Percentiles rank a stretch among this genome's conserved stretches.
phyloP scores from a whole-genome alignment of 2,797 vertebrate genomes.

The Emys orbicularis region DNA sequence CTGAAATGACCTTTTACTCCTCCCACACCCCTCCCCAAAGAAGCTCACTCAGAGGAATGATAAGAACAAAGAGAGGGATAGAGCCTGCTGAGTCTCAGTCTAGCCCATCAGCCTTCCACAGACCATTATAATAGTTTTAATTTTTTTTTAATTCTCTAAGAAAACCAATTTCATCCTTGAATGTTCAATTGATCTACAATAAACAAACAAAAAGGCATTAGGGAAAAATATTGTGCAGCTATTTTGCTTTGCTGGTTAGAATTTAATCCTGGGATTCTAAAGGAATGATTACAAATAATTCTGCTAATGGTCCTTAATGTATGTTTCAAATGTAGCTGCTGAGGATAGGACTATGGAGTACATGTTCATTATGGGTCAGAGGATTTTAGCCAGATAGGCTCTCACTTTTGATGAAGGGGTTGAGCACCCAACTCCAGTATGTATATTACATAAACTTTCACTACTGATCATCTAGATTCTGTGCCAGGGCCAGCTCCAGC shows the following conservation, averaged over 20 bases:
- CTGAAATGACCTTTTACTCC: background rate
- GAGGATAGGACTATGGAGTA: constrained; percentile 44
- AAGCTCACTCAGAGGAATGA: background rate
- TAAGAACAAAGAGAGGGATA: background rate
- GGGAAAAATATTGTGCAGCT: constrained; percentile 64
- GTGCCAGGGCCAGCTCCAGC: background rate
- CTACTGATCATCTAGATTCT: background rate
- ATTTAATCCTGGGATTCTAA: constrained; percentile 62
- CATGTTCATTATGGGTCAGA: constrained; percentile 40
- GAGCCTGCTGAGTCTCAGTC: background rate
- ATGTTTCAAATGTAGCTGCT: constrained; percentile 46
- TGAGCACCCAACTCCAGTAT: background rate
- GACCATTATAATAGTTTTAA: constrained; percentile 56
- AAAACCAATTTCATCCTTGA: constrained; percentile 73
- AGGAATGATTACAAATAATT: constrained; percentile 64
- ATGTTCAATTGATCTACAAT: constrained; percentile 66
- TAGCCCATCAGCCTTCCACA: constrained; percentile 8
- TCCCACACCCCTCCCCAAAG: background rate
- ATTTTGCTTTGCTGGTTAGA: constrained; percentile 66
- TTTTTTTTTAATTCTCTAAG: constrained; percentile 56
- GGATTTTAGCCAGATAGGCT: constrained; percentile 53
- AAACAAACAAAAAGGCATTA: constrained; percentile 64
- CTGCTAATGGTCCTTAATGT: constrained; percentile 51
- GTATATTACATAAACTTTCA: constrained; percentile 15
- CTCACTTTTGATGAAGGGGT: constrained; percentile 61